Evolutionary conservation across 2,113 vertebrate genomes (phyloP).

Genomic region (Carassius gibelio): DNA sequence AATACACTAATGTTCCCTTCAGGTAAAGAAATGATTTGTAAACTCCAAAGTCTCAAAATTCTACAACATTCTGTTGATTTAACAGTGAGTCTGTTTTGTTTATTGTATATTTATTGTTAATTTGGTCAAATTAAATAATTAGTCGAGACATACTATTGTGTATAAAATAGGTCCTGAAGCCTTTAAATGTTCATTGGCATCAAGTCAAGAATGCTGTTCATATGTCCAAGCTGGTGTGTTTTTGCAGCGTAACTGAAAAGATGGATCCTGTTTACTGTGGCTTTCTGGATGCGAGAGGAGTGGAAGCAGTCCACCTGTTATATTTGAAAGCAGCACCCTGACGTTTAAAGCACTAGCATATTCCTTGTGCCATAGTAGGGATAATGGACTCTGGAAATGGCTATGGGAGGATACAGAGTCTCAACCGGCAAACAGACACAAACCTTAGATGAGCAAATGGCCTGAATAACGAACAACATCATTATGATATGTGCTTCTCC

Average conservation of each 20-base stretch:
- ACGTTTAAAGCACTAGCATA: background rate
- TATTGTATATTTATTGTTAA: too few species aligned
- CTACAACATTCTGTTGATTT: too few species aligned
- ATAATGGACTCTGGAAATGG: constrained; percentile 1
- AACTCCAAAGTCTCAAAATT: too few species aligned
- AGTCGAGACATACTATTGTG: too few species aligned
- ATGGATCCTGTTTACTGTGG: background rate
- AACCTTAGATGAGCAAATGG: background rate
- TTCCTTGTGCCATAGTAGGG: background rate
- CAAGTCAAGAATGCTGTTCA: background rate
- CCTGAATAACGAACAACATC: background rate
- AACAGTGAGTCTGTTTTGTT: too few species aligned
- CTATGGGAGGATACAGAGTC: background rate
- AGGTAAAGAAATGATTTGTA: too few species aligned
- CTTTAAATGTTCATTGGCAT: background rate
- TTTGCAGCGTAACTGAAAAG: background rate
- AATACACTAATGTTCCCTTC: too few species aligned
- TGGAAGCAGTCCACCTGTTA: background rate
- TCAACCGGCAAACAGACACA: background rate
- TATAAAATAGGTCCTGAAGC: too few species aligned
- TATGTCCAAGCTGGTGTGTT: background rate
- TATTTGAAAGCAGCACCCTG: background rate
- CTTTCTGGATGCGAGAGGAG: background rate
- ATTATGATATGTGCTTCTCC: background rate
- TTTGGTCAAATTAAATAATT: too few species aligned